Percentiles rank a stretch among this genome's conserved stretches.
These are phyloP conservation scores for Myotis vivesi DNA, from an alignment of 2,797 vertebrate genomes.

Conservation along the genomic window DNA sequence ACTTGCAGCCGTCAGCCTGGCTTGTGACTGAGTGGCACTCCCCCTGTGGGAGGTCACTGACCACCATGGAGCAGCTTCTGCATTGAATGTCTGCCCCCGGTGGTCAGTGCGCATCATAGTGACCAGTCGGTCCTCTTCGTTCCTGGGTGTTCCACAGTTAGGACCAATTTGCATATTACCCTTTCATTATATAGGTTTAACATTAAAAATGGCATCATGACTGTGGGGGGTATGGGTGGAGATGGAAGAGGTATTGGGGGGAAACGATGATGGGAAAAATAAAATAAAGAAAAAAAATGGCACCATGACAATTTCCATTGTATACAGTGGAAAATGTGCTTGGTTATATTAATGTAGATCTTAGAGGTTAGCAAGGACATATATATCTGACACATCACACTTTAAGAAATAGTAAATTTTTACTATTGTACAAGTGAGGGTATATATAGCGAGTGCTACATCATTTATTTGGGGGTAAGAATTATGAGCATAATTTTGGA, in stretches of 20 bases:
- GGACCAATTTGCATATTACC: no score
- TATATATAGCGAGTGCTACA: background rate
- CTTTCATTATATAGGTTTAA: background rate
- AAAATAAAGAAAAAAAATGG: background rate
- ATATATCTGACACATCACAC: background rate
- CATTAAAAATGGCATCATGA: background rate
- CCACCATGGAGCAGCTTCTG: no score
- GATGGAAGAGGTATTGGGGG: background rate
- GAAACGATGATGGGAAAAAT: background rate
- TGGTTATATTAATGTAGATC: background rate
- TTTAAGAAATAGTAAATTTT: background rate
- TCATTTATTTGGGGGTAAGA: background rate
- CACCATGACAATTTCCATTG: background rate
- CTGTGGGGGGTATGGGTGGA: background rate
- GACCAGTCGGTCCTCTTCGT: no score
- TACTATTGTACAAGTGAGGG: background rate
- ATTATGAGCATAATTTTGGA: constrained; percentile 12
- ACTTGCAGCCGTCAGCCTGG: no score
- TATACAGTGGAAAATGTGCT: background rate
- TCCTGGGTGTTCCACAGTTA: no score
- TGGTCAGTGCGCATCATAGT: no score
- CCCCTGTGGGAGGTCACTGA: no score
- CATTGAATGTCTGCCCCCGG: no score
- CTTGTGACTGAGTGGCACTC: no score
- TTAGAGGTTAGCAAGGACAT: background rate